These are phyloP conservation scores for Schizotus pectinicornis DNA, from an alignment of 2,888 invertebrate genomes.

Conservation along the genomic window DNA sequence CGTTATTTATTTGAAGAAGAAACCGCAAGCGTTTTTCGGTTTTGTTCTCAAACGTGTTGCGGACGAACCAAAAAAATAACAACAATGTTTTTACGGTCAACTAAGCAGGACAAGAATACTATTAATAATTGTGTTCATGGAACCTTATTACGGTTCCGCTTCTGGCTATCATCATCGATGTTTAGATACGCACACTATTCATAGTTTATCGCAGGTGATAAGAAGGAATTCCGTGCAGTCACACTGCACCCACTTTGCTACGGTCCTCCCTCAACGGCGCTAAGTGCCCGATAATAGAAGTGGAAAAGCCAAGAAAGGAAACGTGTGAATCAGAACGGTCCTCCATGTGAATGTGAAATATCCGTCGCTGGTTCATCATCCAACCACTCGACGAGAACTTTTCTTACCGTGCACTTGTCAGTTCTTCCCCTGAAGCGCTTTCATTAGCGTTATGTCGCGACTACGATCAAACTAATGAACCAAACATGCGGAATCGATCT, in stretches of 20 bases:
- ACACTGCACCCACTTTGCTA: conserved; percentile 1
- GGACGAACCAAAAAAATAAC: too few species aligned
- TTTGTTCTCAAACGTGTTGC: too few species aligned
- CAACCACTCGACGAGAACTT: background rate
- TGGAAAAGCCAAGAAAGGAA: conserved; percentile 28
- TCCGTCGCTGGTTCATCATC: background rate
- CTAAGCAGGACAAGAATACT: too few species aligned
- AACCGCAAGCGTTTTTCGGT: too few species aligned
- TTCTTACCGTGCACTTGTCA: conserved; percentile 6
- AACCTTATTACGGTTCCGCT: too few species aligned
- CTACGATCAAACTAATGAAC: conserved; percentile 14
- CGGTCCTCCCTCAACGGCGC: conserved; percentile 1
- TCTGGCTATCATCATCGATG: too few species aligned
- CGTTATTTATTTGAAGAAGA: too few species aligned
- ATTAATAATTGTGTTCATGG: too few species aligned
- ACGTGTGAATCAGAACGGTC: conserved; percentile 35
- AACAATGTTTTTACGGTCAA: too few species aligned
- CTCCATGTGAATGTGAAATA: conserved; percentile 26
- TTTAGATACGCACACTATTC: too few species aligned
- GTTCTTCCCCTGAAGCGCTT: conserved; percentile 4
- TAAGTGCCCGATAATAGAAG: conserved; percentile 21
- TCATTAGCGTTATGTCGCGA: conserved; percentile 5
- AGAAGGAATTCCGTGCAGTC: conserved; percentile 5
- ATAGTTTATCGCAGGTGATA: background rate
- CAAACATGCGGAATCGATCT: conserved; percentile 13